Conservation (phyloP, 2,888 invertebrate species). For the Apotomis turbidana region DNA sequence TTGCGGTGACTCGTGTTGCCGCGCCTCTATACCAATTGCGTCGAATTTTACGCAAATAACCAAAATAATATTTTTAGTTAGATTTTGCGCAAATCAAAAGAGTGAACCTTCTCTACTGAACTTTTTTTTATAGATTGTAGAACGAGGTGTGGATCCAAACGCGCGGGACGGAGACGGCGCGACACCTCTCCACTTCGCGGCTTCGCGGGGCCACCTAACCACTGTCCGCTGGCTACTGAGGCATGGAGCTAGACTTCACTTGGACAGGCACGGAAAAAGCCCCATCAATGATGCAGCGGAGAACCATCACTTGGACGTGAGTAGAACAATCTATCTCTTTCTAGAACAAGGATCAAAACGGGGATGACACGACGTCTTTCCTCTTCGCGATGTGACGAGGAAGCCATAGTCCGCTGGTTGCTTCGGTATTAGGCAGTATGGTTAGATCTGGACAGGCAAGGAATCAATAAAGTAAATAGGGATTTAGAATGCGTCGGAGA, state of each 20-base stretch:
- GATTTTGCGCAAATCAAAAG: no score
- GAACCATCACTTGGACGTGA: conserved; percentile 94
- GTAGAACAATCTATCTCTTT: conserved; percentile 18
- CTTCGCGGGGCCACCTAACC: conserved; percentile 91
- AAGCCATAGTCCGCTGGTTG: neutral
- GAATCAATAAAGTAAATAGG: no score
- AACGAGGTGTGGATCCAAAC: conserved; percentile 93
- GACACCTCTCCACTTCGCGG: conserved; percentile 94
- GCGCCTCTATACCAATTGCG: no score
- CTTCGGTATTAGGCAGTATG: neutral
- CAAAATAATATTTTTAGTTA: no score
- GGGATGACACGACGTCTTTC: neutral
- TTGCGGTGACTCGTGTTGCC: no score
- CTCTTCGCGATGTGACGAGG: neutral
- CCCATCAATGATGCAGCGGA: conserved; percentile 96
- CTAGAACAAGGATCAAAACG: neutral
- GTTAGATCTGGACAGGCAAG: no score
- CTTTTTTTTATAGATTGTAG: conserved; percentile 86
- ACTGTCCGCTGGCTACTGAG: conserved; percentile 93
- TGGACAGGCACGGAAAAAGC: conserved; percentile 94
- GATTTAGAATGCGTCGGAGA: no score
- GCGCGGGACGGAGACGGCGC: conserved; percentile 94
- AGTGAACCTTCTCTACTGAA: neutral
- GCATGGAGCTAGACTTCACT: conserved; percentile 90
- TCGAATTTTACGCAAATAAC: no score